Evolutionary conservation across 1,140 invertebrate genomes (phyloP), one percentile per base, ranked within the genome.

Genomic region (Tribolium madens): DNA sequence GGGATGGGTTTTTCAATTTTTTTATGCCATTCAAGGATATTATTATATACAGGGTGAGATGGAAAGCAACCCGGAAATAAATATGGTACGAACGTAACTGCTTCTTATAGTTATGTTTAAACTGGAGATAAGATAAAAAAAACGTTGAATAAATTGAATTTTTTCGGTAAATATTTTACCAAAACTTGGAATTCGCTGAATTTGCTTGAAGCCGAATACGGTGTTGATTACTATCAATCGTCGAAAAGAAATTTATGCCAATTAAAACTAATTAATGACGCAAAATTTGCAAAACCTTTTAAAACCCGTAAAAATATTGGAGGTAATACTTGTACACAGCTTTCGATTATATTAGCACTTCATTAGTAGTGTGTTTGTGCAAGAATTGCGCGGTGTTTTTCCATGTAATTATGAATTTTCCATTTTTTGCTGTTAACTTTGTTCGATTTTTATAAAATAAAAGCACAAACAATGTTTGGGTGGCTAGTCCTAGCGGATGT

Each of bases 251-350:
- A 57, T 53, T 53, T 53, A 14, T 26, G 18, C n/a, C n/a, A 57
- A 57, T 57, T 57, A 57, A 57, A 57, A 57, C 17, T 57, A 57
- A 57, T 57, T 18, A 57, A 57, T 57, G 52, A 17, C 17, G 52
- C 52, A 1, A 57, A 21, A 57, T 21, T 18, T 21, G 52, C 52
- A 7, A 57, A 57, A 18, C 52, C 36, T 42, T 42, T 10, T 42
- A 42, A 42, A 42, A 42, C 36, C 36, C 36, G 10, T 57, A 57
- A 57, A 57, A 57, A 57, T 57, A 17, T 21, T 21, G 52, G 3
- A 17, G 18, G 18, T 57, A 57, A 57, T 57, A 57, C 14, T 15
- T 17, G 4, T 50, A 17, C 15, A 50, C 17, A 18, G n/a, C 18
- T 57, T 57, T 17, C 17, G 52, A 57, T 57, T 57, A 21, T 18